phyloP scores from a whole-genome alignment of 1,140 invertebrate genomes.

The Babylonia areolata region DNA sequence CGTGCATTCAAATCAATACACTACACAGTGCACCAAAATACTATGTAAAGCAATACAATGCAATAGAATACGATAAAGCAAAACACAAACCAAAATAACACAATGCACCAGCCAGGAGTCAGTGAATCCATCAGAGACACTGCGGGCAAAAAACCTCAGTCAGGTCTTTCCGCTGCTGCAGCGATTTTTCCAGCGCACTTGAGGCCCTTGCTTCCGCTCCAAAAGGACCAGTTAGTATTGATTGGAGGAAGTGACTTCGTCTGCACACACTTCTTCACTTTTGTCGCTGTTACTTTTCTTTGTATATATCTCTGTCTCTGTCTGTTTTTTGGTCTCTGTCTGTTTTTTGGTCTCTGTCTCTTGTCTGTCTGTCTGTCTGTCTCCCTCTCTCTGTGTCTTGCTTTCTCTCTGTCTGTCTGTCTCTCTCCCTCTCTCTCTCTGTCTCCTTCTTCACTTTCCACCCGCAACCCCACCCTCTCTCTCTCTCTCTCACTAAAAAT shows the following conservation, averaged over 20 bases:
- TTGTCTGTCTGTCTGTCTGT: background rate
- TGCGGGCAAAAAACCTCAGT: background rate
- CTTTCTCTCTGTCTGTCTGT: conserved; percentile 7
- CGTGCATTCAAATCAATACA: no score
- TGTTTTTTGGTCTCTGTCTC: background rate
- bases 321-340: background rate
- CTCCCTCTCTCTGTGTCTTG: background rate
- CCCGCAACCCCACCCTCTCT: background rate
- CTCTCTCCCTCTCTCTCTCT: background rate
- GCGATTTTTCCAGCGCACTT: background rate
- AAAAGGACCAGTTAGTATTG: background rate
- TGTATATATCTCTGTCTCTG: background rate
- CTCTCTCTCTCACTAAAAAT: background rate
- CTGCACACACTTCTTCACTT: background rate
- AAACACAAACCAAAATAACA: no score
- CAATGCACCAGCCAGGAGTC: no score
- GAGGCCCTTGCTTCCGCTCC: background rate
- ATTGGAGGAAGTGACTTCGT: conserved; percentile 1
- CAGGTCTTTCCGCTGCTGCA: background rate
- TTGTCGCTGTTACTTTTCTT: background rate
- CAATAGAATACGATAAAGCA: no score
- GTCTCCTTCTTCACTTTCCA: background rate
- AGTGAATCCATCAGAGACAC: background rate
- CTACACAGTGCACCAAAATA: no score
- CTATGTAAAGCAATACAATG: no score